Conservation (phyloP, 2,888 invertebrate genomes). For the Auanema freiburgensis region DNA sequence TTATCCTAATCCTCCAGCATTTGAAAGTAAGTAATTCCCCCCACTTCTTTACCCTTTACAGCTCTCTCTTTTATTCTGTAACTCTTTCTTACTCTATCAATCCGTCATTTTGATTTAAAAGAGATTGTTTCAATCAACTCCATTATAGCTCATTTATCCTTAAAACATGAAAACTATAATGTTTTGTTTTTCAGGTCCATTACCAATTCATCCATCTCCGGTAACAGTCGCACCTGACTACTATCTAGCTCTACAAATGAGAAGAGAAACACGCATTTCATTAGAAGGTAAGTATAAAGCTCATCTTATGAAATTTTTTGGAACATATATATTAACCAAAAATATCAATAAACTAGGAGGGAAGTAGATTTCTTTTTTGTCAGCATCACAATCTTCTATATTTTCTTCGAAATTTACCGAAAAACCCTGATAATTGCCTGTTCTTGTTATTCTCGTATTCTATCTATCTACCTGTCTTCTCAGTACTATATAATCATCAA, state of each 20-base stretch:
- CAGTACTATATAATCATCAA: no score
- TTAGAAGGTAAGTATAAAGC: conserved; percentile 20
- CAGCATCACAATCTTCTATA: no score
- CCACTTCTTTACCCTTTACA: conserved; percentile 5
- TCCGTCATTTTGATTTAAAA: not conserved
- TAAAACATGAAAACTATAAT: not conserved
- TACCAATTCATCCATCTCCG: conserved; percentile 15
- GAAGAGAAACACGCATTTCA: conserved; percentile 17
- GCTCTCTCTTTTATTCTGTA: not conserved
- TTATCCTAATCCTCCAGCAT: conserved; percentile 22
- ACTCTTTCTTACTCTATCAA: not conserved
- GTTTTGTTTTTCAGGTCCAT: conserved; percentile 14
- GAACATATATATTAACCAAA: no score
- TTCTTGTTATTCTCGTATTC: no score
- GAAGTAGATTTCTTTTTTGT: no score
- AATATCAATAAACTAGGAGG: no score
- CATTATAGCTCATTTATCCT: no score
- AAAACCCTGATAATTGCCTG: no score
- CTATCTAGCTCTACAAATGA: conserved; percentile 15
- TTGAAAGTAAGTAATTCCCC: conserved; percentile 14
- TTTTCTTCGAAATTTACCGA: no score
- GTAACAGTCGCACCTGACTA: conserved; percentile 12
- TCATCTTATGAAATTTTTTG: no score
- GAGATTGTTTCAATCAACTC: not conserved
- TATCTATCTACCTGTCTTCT: no score